Evolutionary conservation across 2,888 invertebrate species (phyloP).

Genomic region (Sericinus montela): DNA sequence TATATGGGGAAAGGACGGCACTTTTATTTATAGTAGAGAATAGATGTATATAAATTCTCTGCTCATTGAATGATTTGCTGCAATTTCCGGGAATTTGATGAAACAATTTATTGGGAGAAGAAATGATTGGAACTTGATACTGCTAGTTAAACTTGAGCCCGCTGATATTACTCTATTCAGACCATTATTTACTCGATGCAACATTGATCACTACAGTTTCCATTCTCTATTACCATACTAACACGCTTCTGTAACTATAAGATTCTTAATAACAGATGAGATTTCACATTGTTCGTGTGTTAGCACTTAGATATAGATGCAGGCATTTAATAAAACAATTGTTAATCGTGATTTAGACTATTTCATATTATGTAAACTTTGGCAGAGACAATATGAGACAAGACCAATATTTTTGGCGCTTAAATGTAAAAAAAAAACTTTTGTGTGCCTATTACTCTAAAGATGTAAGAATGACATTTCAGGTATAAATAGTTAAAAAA

Average conservation of each 20-base stretch:
- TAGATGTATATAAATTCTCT: background rate
- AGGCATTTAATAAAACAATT: background rate
- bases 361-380: background rate
- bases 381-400: background rate
- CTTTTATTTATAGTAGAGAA: background rate
- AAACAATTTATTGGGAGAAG: background rate
- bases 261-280: background rate
- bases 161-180: too few species aligned
- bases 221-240: background rate
- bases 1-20: constrained; percentile 1
- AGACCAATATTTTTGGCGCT: background rate
- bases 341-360: too few species aligned
- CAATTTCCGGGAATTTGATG: too few species aligned
- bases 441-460: constrained; percentile 12
- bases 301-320: background rate
- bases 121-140: background rate
- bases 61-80: background rate
- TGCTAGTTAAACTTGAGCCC: background rate
- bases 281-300: background rate
- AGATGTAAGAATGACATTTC: constrained; percentile 6
- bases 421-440: background rate
- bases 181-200: background rate
- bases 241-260: background rate
- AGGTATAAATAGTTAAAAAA: constrained; percentile 10
- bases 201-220: background rate